Conservation (phyloP, 2,888 invertebrate genomes). For the Thera britannica region DNA sequence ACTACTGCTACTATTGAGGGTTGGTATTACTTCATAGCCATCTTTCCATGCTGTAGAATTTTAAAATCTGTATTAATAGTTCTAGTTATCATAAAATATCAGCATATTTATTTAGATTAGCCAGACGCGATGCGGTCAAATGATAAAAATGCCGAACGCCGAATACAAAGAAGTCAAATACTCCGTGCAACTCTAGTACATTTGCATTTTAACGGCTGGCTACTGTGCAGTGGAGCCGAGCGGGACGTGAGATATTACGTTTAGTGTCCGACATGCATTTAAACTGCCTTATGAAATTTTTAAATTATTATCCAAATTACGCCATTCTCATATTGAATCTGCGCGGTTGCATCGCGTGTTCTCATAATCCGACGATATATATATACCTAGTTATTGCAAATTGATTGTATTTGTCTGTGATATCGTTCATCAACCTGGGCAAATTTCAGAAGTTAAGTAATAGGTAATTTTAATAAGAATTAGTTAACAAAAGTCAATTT, state of each 20-base stretch:
- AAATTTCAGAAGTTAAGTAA: too few relatives aligned
- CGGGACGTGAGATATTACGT: constrained; percentile 53
- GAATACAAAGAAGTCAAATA: background rate
- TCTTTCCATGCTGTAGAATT: too few relatives aligned
- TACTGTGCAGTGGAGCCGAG: constrained; percentile 52
- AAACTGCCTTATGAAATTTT: constrained; percentile 61
- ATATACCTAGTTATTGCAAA: constrained; percentile 12
- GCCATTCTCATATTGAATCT: constrained; percentile 43
- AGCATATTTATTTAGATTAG: background rate
- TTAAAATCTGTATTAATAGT: too few relatives aligned
- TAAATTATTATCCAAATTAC: constrained; percentile 47
- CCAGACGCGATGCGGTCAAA: background rate
- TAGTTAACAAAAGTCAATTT: too few relatives aligned
- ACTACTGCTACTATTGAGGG: too few relatives aligned
- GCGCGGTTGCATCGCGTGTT: constrained; percentile 13
- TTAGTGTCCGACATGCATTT: constrained; percentile 60
- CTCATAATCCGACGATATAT: constrained; percentile 5
- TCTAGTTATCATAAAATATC: background rate
- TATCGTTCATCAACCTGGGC: too few relatives aligned
- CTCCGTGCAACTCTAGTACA: constrained; percentile 39
- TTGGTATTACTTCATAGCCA: too few relatives aligned
- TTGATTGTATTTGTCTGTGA: too few relatives aligned
- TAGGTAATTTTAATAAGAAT: too few relatives aligned
- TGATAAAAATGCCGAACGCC: background rate
- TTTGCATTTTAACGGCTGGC: constrained; percentile 63